phyloP scores from a whole-genome alignment of 2,797 vertebrate genomes.

The Xenops minutus region DNA sequence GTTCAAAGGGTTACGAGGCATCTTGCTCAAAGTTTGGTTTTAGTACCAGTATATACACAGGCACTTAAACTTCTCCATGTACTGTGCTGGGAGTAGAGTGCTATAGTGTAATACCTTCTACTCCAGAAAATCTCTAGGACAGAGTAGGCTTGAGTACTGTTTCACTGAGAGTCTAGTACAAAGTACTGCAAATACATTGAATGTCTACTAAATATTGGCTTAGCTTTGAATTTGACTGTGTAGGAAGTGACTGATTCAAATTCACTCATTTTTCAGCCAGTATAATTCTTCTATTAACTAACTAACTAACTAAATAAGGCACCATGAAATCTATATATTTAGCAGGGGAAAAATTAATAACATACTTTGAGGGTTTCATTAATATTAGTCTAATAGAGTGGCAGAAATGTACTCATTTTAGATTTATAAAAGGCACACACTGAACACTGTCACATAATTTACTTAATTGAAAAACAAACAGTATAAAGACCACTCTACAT shows the following conservation, averaged over 20 bases:
- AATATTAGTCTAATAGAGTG: background rate
- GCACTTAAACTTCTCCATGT: background rate
- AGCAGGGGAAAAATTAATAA: background rate
- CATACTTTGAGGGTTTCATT: background rate
- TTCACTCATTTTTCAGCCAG: background rate
- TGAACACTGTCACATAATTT: background rate
- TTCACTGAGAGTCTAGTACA: background rate
- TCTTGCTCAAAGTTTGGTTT: background rate
- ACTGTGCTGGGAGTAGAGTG: background rate
- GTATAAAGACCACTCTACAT: background rate
- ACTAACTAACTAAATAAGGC: background rate
- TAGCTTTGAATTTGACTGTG: background rate
- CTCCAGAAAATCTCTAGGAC: background rate
- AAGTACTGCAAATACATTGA: background rate
- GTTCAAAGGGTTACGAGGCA: background rate
- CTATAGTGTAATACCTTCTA: background rate
- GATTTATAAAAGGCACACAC: background rate
- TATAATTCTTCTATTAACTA: background rate
- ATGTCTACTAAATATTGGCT: background rate
- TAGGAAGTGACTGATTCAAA: background rate
- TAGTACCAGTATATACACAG: background rate
- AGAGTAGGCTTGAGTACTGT: background rate
- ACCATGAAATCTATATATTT: background rate
- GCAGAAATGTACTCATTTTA: background rate
- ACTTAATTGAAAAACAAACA: background rate